Percentiles rank a stretch among this genome's conserved stretches.
Conservation (phyloP, 2,113 vertebrate species). For the Megaceryle torquata region DNA sequence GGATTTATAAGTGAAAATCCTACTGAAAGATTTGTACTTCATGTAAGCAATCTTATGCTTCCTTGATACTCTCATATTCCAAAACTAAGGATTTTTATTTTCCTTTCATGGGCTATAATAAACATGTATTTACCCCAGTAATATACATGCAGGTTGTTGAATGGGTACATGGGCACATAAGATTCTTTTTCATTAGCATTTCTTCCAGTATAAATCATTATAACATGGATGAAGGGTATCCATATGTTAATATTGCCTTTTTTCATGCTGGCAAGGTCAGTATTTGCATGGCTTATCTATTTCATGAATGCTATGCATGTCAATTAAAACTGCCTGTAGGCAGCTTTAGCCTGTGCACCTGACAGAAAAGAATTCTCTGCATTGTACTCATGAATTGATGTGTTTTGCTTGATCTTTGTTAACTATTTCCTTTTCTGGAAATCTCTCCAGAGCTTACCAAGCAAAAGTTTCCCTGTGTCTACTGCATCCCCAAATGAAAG, state of each 20-base stretch:
- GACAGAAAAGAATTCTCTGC: constrained; percentile 12
- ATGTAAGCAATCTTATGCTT: neutral
- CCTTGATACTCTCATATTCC: neutral
- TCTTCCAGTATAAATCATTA: neutral
- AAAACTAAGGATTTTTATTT: neutral
- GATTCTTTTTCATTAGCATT: neutral
- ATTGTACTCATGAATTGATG: neutral
- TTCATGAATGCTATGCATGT: neutral
- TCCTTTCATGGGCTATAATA: neutral
- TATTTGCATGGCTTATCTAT: neutral
- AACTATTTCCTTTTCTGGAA: neutral
- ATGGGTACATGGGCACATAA: neutral
- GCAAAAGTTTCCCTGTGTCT: neutral
- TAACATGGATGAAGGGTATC: neutral
- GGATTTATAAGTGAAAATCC: neutral
- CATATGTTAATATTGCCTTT: neutral
- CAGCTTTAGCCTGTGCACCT: neutral
- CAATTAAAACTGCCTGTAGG: constrained; percentile 5
- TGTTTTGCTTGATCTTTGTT: neutral
- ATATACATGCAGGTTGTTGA: neutral
- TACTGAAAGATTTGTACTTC: neutral
- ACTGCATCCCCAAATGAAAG: neutral
- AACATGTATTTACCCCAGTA: neutral
- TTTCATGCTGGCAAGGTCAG: neutral
- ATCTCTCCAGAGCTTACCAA: neutral